phyloP scores from a whole-genome alignment of 2,888 invertebrate genomes.

The Zaprionus lineosus region DNA sequence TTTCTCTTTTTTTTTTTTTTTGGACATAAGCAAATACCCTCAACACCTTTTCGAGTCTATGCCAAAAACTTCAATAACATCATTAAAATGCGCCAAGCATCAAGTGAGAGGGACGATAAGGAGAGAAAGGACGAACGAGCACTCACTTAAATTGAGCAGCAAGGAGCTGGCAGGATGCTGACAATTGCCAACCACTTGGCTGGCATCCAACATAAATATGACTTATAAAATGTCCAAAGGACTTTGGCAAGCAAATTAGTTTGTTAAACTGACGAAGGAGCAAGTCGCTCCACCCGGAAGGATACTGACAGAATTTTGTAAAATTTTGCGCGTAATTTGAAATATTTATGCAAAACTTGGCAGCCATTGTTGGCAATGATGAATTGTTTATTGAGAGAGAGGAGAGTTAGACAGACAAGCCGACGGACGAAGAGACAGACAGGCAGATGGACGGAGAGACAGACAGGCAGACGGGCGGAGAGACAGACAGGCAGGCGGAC shows the following conservation, averaged over 20 bases:
- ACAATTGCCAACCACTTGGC: slow-evolving; percentile 50
- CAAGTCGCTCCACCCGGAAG: slow-evolving; percentile 10
- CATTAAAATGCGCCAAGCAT: slow-evolving; percentile 55
- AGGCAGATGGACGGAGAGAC: neutral
- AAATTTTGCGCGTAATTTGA: slow-evolving; percentile 43
- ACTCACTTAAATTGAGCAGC: slow-evolving; percentile 62
- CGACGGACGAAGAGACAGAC: neutral
- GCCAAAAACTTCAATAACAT: slow-evolving; percentile 67
- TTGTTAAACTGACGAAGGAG: slow-evolving; percentile 44
- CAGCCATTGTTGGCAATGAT: slow-evolving; percentile 51
- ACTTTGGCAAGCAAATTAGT: slow-evolving; percentile 62
- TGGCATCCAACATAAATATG: slow-evolving; percentile 69
- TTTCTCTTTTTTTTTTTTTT: no score
- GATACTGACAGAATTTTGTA: slow-evolving; percentile 31
- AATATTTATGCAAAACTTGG: slow-evolving; percentile 54
- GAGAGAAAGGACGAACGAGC: slow-evolving; percentile 8
- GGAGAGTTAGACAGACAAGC: neutral
- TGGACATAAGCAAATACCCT: no score
- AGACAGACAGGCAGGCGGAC: slow-evolving; percentile 5
- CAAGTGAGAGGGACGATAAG: no score
- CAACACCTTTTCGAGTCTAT: slow-evolving; percentile 54
- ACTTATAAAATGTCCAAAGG: slow-evolving; percentile 63
- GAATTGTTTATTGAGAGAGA: slow-evolving; percentile 55
- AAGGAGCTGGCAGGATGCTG: slow-evolving; percentile 26
- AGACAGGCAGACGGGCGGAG: slow-evolving; percentile 4